Percentiles rank a stretch among this genome's conserved stretches.
phyloP scores from a whole-genome alignment of 1,140 invertebrate genomes.

The Elysia chlorotica region DNA sequence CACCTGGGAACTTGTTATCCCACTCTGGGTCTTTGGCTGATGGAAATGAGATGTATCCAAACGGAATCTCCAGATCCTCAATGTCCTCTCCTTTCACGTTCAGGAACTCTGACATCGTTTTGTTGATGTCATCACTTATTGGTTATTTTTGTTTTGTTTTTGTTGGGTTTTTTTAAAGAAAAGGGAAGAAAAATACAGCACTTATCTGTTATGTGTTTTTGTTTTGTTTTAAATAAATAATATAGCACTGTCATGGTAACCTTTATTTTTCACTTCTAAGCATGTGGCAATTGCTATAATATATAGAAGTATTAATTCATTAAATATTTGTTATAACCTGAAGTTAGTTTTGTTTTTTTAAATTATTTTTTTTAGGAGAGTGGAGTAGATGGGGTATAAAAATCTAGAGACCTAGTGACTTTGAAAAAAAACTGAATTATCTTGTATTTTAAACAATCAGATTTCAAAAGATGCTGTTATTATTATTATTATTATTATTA shows the following conservation, averaged over 20 bases:
- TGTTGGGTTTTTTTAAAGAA: too few species aligned
- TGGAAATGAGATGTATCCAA: conserved; percentile 62
- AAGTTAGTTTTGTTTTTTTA: background rate
- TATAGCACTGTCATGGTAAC: too few species aligned
- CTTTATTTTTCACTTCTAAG: too few species aligned
- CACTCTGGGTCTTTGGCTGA: conserved; percentile 62
- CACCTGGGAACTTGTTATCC: conserved; percentile 57
- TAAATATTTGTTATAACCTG: background rate
- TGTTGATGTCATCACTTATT: conserved; percentile 50
- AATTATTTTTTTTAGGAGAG: background rate
- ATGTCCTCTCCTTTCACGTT: conserved; percentile 46
- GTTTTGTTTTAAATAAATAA: too few species aligned
- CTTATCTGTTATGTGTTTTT: too few species aligned
- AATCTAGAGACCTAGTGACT: background rate
- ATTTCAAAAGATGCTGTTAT: background rate
- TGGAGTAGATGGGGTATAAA: background rate
- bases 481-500: conserved; percentile 11
- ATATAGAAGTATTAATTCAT: conserved; percentile 1
- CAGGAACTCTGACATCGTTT: conserved; percentile 41
- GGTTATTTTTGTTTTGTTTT: too few species aligned
- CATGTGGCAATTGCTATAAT: too few species aligned
- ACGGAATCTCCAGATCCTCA: conserved; percentile 46
- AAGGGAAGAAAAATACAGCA: too few species aligned
- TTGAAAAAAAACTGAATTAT: background rate
- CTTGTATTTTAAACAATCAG: background rate